Evolutionary conservation across 2,888 invertebrate genomes (phyloP).

Genomic region (Auanema freiburgensis): DNA sequence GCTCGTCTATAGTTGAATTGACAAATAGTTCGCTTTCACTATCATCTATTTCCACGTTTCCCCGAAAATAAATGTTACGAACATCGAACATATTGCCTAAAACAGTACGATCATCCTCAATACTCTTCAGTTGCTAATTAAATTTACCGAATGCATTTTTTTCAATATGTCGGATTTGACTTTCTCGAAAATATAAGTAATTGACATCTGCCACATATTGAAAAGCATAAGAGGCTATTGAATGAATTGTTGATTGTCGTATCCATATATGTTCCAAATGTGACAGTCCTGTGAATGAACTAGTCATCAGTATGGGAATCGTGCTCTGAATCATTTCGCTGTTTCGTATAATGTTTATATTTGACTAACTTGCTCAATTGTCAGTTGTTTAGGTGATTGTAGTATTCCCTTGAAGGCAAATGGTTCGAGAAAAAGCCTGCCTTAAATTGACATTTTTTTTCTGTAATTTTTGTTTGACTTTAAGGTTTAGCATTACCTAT

Average conservation of each 20-base stretch:
- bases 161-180: slow-evolving; percentile 9
- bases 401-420: slow-evolving; percentile 38
- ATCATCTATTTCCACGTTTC: slow-evolving; percentile 10
- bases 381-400: slow-evolving; percentile 39
- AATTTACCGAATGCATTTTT: slow-evolving; percentile 16
- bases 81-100: slow-evolving; percentile 12
- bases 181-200: slow-evolving; percentile 17
- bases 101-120: not conserved
- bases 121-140: not conserved
- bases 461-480: not conserved
- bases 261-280: slow-evolving; percentile 21
- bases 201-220: slow-evolving; percentile 10
- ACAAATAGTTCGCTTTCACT: slow-evolving; percentile 14
- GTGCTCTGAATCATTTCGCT: slow-evolving; percentile 4
- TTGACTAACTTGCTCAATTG: slow-evolving; percentile 36
- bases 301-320: not conserved
- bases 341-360: not conserved
- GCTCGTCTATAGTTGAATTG: slow-evolving; percentile 14
- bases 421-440: slow-evolving; percentile 31
- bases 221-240: slow-evolving; percentile 13
- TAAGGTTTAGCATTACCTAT: slow-evolving; percentile 24
- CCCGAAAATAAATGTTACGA: slow-evolving; percentile 17
- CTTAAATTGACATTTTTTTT: slow-evolving; percentile 7
- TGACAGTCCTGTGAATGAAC: slow-evolving; percentile 14
- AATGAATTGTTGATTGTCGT: slow-evolving; percentile 8